Percentiles rank a stretch among this genome's conserved stretches.
phyloP scores from a whole-genome alignment of 2,888 invertebrate species.

The Girardia tigrina region DNA sequence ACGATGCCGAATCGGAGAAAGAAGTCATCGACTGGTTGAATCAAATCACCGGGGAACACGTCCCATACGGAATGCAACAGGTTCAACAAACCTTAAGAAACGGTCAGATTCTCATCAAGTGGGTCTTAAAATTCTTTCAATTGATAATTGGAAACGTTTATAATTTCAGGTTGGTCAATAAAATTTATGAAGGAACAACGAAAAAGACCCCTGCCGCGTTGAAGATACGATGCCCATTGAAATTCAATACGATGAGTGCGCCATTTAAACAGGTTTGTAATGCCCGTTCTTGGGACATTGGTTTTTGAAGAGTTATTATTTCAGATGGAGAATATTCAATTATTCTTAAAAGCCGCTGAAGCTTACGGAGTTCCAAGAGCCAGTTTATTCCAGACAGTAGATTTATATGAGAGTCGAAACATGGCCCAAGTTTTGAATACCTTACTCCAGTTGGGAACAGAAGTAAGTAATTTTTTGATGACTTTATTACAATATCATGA shows the following conservation, averaged over 20 bases:
- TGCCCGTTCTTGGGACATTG: not conserved
- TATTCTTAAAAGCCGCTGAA: constrained; percentile 44
- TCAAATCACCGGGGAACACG: constrained; percentile 62
- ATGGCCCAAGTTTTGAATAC: constrained; percentile 49
- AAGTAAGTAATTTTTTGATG: too few species aligned
- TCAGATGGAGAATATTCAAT: constrained; percentile 50
- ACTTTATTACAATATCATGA: too few species aligned
- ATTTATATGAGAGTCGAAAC: constrained; percentile 48
- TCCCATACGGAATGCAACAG: constrained; percentile 65
- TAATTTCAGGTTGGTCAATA: constrained; percentile 41
- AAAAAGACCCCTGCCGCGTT: constrained; percentile 41
- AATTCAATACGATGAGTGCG: constrained; percentile 40
- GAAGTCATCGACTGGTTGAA: constrained; percentile 86
- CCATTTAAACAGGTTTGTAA: constrained; percentile 47
- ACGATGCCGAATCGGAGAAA: constrained; percentile 78
- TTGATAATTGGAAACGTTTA: not conserved
- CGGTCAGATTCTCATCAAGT: constrained; percentile 39
- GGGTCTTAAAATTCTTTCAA: not conserved
- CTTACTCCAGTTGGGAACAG: constrained; percentile 47
- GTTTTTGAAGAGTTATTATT: not conserved
- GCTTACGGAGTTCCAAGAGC: constrained; percentile 46
- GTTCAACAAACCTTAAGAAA: constrained; percentile 44
- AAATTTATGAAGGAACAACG: constrained; percentile 43
- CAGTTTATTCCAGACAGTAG: constrained; percentile 48
- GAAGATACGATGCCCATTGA: constrained; percentile 39